These are phyloP conservation scores for Tetropium fuscum DNA, from an alignment of 2,888 invertebrate genomes.

Conservation along the genomic window DNA sequence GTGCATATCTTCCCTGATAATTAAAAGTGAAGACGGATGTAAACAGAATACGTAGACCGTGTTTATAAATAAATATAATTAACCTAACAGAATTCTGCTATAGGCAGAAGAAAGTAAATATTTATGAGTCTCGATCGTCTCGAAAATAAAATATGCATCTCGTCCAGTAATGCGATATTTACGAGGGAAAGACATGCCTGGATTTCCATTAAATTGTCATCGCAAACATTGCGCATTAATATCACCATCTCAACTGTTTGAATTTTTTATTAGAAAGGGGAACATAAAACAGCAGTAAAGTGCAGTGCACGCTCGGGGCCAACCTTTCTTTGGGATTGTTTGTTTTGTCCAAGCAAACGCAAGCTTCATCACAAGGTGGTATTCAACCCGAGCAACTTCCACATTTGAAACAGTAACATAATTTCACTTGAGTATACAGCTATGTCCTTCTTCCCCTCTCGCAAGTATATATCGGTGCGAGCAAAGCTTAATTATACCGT, in stretches of 20 bases:
- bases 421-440: slow-evolving; percentile 1
- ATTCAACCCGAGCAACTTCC: slow-evolving; percentile 1
- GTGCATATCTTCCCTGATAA: neutral
- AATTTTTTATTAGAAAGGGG: slow-evolving; percentile 25
- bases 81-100: neutral
- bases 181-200: slow-evolving; percentile 1
- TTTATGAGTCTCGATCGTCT: neutral
- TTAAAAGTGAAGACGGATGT: slow-evolving; percentile 2
- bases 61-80: neutral
- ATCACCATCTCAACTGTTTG: slow-evolving; percentile 5
- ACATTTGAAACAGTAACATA: slow-evolving; percentile 4
- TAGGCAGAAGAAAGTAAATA: neutral
- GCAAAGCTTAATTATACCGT: too few species aligned
- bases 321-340: slow-evolving; percentile 11
- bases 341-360: slow-evolving; percentile 17
- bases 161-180: slow-evolving; percentile 5
- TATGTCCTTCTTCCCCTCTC: too few species aligned
- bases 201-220: slow-evolving; percentile 14
- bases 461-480: too few species aligned
- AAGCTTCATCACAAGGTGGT: slow-evolving; percentile 15
- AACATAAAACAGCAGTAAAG: slow-evolving; percentile 12
- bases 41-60: neutral
- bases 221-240: slow-evolving; percentile 12
- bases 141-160: slow-evolving; percentile 2
- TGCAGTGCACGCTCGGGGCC: slow-evolving; percentile 8